Evolutionary conservation across 2,888 invertebrate genomes (phyloP).

Genomic region (Xanthia togata): DNA sequence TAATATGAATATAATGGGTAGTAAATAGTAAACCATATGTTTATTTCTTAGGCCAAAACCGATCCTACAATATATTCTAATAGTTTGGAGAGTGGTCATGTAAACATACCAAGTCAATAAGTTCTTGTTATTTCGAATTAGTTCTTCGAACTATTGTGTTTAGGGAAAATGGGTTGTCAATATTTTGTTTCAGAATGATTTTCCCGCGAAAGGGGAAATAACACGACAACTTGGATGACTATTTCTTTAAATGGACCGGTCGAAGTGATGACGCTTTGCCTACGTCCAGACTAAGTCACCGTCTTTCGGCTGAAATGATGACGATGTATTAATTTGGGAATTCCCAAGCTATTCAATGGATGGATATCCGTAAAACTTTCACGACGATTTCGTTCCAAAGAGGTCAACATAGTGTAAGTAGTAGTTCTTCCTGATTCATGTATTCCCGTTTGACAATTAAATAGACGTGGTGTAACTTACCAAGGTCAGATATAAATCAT

Average conservation of each 20-base stretch:
- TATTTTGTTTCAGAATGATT: neutral
- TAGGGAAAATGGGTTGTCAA: conserved; percentile 8
- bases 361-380: neutral
- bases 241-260: neutral
- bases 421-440: conserved; percentile 35
- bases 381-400: neutral
- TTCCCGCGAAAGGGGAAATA: neutral
- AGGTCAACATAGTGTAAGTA: neutral
- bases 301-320: neutral
- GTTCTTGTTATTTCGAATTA: neutral
- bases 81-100: conserved; percentile 2
- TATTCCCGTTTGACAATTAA: conserved; percentile 45
- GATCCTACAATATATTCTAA: conserved; percentile 1
- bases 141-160: conserved; percentile 21
- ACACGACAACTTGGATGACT: neutral
- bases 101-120: conserved; percentile 5
- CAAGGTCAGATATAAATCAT: conserved; percentile 73
- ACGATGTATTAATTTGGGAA: neutral
- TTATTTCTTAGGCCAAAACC: conserved; percentile 11
- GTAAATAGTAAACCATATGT: neutral
- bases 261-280: too few relatives aligned
- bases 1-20: neutral
- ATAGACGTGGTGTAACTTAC: conserved; percentile 53
- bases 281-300: too few relatives aligned
- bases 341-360: neutral